Conservation (phyloP, 2,797 vertebrate species). For the Avahi laniger region DNA sequence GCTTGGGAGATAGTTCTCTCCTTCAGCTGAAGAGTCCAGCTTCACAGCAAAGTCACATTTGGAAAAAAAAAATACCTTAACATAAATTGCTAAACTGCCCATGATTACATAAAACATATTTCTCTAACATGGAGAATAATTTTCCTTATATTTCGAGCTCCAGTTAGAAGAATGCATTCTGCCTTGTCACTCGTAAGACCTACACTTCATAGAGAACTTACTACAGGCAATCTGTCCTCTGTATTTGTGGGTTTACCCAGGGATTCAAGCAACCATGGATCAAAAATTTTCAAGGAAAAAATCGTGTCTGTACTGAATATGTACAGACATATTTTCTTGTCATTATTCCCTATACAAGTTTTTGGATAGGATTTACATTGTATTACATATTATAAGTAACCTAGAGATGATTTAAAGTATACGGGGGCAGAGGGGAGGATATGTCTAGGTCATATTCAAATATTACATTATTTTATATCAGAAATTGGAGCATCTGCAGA, state of each 20-base stretch:
- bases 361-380: not conserved
- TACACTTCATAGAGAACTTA: not conserved
- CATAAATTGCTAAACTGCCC: not conserved
- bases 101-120: not conserved
- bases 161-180: not conserved
- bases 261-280: not conserved
- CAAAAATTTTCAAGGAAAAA: not conserved
- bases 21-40: not conserved
- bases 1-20: not conserved
- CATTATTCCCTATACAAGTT: not conserved
- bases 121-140: not conserved
- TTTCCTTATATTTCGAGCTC: not conserved
- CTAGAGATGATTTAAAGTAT: not conserved
- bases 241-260: not conserved
- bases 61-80: not conserved
- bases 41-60: not conserved
- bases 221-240: not conserved
- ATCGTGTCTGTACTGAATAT: not conserved
- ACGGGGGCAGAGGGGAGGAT: not conserved
- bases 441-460: not conserved
- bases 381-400: not conserved
- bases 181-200: not conserved
- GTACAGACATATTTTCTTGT: not conserved
- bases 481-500: not conserved
- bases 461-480: not conserved